Percentiles rank a stretch among this genome's conserved stretches.
Conservation (phyloP, 1,140 invertebrate genomes). For the Mizuhopecten yessoensis region DNA sequence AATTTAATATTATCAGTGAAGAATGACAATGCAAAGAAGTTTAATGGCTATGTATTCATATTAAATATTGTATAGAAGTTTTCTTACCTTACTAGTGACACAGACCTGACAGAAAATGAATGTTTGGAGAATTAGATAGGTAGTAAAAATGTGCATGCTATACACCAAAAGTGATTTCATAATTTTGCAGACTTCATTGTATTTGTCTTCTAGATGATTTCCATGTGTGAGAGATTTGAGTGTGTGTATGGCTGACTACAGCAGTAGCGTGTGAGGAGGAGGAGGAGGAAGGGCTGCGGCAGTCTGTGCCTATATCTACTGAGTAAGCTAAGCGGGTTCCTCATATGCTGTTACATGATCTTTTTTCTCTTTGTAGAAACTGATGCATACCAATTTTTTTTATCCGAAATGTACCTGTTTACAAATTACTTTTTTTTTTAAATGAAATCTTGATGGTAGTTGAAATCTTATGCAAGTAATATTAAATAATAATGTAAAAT, state of each 20-base stretch:
- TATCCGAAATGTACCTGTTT: not conserved
- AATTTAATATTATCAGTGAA: slow-evolving; percentile 10
- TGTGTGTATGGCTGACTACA: not conserved
- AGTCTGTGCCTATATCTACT: slow-evolving; percentile 8
- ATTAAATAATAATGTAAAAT: not conserved
- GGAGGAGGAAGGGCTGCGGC: not conserved
- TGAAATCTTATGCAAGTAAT: slow-evolving; percentile 17
- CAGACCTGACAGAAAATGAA: not conserved
- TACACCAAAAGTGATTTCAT: slow-evolving; percentile 12
- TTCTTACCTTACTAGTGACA: slow-evolving; percentile 11
- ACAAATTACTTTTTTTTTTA: not conserved
- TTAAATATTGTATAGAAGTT: not conserved
- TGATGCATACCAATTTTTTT: not conserved
- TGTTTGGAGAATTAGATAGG: slow-evolving; percentile 13
- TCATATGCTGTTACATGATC: not conserved
- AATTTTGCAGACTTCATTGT: slow-evolving; percentile 9
- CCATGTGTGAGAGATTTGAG: not conserved
- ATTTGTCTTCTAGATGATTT: not conserved
- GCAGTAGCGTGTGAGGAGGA: not conserved
- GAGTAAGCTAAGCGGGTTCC: not conserved
- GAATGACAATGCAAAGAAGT: not conserved
- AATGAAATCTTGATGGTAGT: not conserved
- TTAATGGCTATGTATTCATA: not conserved
- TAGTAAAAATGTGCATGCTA: slow-evolving; percentile 25
- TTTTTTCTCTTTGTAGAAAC: not conserved